phyloP scores from a whole-genome alignment of 2,113 vertebrate species.

The Tyto alba region DNA sequence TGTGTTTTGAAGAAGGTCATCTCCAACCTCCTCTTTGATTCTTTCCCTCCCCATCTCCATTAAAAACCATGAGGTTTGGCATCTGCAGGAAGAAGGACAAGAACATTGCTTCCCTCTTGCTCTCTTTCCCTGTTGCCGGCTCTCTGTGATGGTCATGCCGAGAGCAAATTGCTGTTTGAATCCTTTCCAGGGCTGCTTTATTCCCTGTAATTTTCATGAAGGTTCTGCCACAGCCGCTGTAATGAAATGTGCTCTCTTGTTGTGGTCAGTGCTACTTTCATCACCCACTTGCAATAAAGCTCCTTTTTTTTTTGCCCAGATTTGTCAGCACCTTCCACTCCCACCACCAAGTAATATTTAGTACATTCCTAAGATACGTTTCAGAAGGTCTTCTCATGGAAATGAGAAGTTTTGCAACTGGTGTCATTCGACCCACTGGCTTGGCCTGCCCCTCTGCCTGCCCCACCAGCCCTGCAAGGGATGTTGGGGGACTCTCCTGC shows the following conservation, averaged over 20 bases:
- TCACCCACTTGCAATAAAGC: not conserved
- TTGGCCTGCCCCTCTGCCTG: rapidly evolving
- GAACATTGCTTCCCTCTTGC: not conserved
- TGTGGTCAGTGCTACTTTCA: constrained; percentile 32
- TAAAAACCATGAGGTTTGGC: not conserved
- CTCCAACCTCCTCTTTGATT: not conserved
- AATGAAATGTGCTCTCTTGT: not conserved
- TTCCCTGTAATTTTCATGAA: not conserved
- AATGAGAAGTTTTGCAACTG: not conserved
- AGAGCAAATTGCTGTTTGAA: not conserved
- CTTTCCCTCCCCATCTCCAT: not conserved
- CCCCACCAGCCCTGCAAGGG: not conserved
- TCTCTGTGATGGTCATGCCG: rapidly evolving
- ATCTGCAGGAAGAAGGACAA: not conserved
- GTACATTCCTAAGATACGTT: not conserved
- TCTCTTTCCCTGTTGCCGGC: not conserved
- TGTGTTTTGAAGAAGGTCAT: rapidly evolving
- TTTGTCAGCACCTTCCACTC: constrained; percentile 2
- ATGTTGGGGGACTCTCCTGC: not conserved
- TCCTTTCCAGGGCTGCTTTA: not conserved
- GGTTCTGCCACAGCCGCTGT: not conserved
- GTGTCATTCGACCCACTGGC: rapidly evolving
- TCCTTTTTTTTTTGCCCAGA: rapidly evolving
- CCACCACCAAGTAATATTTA: not conserved
- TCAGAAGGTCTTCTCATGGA: not conserved